Percentiles rank a stretch among this genome's conserved stretches.
These are phyloP conservation scores for Acanthis flammea DNA, from an alignment of 2,797 vertebrate species.

Conservation along the genomic window DNA sequence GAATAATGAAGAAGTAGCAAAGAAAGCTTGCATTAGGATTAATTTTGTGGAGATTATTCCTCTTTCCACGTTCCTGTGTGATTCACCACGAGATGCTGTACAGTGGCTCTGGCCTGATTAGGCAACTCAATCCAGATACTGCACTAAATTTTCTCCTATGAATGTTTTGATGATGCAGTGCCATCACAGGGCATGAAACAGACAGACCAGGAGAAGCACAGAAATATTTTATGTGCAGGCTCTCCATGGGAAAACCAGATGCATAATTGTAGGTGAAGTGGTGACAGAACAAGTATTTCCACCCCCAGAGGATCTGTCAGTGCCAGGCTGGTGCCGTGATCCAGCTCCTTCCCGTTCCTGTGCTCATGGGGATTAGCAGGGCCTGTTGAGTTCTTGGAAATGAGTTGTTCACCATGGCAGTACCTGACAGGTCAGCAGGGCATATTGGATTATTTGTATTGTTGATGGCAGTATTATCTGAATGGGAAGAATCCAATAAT, in stretches of 20 bases:
- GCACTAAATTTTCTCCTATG: background rate
- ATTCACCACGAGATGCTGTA: background rate
- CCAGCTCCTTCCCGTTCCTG: background rate
- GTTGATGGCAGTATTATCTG: background rate
- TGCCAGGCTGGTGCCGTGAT: background rate
- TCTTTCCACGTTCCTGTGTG: rapidly evolving
- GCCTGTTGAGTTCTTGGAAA: background rate
- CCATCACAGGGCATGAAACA: background rate
- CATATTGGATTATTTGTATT: background rate
- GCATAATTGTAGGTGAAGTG: background rate
- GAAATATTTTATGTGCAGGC: background rate
- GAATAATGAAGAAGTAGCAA: background rate
- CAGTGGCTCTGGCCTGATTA: background rate
- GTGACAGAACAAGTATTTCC: background rate
- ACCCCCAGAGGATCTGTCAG: background rate
- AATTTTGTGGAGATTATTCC: background rate
- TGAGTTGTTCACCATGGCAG: background rate
- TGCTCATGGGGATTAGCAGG: background rate
- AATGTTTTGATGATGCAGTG: background rate
- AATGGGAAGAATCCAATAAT: background rate
- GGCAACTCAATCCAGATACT: background rate
- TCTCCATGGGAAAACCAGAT: background rate
- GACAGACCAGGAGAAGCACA: background rate
- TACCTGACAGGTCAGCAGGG: background rate
- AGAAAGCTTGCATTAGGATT: background rate